Percentiles rank a stretch among this genome's conserved stretches.
Conservation (phyloP, 2,797 vertebrate genomes). For the Masticophis lateralis region DNA sequence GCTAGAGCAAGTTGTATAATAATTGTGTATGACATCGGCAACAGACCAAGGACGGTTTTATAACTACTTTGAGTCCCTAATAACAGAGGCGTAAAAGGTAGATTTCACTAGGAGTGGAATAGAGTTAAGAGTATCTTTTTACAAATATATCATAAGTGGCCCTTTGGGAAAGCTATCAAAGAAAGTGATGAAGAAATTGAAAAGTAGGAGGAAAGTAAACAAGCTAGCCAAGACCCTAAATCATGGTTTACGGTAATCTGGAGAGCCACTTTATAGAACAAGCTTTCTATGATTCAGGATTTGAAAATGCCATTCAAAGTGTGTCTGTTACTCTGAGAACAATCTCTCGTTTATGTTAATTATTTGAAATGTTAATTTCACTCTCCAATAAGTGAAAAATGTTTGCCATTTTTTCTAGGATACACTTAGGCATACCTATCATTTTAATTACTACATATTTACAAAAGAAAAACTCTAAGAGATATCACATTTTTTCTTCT, state of each 20-base stretch:
- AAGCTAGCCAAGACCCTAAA: not conserved
- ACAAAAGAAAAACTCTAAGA: not conserved
- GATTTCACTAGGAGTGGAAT: not conserved
- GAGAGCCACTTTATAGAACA: not conserved
- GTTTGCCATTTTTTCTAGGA: not conserved
- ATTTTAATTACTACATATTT: not conserved
- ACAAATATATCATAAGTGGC: not conserved
- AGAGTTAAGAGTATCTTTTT: not conserved
- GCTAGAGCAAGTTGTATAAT: not conserved
- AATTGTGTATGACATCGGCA: not conserved
- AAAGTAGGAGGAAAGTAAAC: not conserved
- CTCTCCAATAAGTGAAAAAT: not conserved
- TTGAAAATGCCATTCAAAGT: not conserved
- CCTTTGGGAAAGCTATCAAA: not conserved
- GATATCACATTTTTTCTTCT: not conserved
- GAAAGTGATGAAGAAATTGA: not conserved
- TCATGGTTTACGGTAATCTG: not conserved
- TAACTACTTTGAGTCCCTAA: not conserved
- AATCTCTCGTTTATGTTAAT: too few relatives aligned
- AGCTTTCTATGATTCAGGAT: not conserved
- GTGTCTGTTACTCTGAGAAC: not conserved
- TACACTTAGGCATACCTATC: not conserved
- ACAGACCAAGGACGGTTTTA: not conserved
- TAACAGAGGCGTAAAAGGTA: not conserved
- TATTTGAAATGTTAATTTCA: not conserved